These are phyloP conservation scores for Byasa hedistus DNA, from an alignment of 2,888 invertebrate species.

Conservation along the genomic window DNA sequence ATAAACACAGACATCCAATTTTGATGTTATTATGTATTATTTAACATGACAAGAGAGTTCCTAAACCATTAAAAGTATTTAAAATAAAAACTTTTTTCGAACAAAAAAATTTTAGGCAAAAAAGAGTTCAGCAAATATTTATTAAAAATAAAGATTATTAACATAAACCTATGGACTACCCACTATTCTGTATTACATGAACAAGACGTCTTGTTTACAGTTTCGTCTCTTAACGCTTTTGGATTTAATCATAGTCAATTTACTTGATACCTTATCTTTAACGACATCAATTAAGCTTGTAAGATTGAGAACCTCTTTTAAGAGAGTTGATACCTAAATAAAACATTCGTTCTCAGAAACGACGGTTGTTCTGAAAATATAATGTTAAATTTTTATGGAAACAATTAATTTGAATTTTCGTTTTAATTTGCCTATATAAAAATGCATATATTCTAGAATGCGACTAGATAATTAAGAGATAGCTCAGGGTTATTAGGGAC, in stretches of 20 bases:
- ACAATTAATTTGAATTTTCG: too few species aligned
- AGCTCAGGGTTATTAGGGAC: too few species aligned
- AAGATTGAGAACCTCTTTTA: slow-evolving; percentile 14
- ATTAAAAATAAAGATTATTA: neutral
- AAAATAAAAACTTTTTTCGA: too few species aligned
- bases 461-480: too few species aligned
- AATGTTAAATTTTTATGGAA: neutral
- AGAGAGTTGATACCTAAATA: neutral
- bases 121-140: too few species aligned
- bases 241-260: slow-evolving; percentile 13
- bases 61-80: too few species aligned
- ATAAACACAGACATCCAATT: neutral
- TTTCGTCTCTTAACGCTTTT: slow-evolving; percentile 1
- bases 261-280: slow-evolving; percentile 20
- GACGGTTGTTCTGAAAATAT: neutral
- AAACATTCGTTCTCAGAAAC: slow-evolving; percentile 1
- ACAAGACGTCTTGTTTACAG: slow-evolving; percentile 3
- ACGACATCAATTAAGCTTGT: slow-evolving; percentile 12
- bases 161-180: slow-evolving; percentile 3
- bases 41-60: neutral
- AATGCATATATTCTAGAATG: too few species aligned
- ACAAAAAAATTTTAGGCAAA: too few species aligned
- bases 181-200: slow-evolving; percentile 6
- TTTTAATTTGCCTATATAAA: too few species aligned
- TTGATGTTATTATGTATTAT: neutral